A percentile compares a stretch with the other conserved stretches of the same genome.
Conservation (phyloP, 2,797 vertebrate species). For the Xiphophorus birchmanni region DNA sequence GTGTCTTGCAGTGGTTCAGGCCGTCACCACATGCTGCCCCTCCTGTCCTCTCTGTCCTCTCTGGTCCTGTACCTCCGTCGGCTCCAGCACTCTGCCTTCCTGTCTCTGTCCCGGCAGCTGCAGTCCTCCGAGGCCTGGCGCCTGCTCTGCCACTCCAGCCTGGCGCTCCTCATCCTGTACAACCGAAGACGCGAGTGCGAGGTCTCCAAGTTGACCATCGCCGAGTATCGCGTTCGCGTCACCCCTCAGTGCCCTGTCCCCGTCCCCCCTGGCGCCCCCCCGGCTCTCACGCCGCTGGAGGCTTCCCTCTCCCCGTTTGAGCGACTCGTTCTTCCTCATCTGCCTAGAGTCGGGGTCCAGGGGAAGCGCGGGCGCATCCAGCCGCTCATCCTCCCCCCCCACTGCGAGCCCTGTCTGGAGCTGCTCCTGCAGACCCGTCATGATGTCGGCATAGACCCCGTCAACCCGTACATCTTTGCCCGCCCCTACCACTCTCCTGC, state of each 20-base stretch:
- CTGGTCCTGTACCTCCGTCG: slow-evolving; percentile 83
- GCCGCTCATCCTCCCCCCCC: slow-evolving; percentile 84
- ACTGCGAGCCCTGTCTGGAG: slow-evolving; percentile 83
- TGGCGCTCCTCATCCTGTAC: slow-evolving; percentile 84
- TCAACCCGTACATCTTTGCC: slow-evolving; percentile 82
- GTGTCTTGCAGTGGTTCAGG: slow-evolving; percentile 60
- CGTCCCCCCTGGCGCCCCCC: slow-evolving; percentile 68
- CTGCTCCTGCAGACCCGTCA: slow-evolving; percentile 82
- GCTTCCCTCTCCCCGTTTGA: slow-evolving; percentile 85
- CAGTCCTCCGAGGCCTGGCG: slow-evolving; percentile 85
- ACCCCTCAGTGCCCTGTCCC: slow-evolving; percentile 76
- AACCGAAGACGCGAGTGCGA: slow-evolving; percentile 84
- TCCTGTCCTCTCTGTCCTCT: slow-evolving; percentile 83
- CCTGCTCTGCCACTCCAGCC: slow-evolving; percentile 84
- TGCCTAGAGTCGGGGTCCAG: slow-evolving; percentile 82
- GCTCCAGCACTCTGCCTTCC: slow-evolving; percentile 83
- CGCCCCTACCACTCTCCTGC: slow-evolving; percentile 84
- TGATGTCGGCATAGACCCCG: slow-evolving; percentile 81
- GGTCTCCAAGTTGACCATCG: slow-evolving; percentile 83
- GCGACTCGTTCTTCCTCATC: slow-evolving; percentile 82
- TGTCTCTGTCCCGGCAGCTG: slow-evolving; percentile 80
- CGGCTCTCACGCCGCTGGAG: slow-evolving; percentile 81
- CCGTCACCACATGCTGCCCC: slow-evolving; percentile 82
- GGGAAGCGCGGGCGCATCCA: slow-evolving; percentile 84
- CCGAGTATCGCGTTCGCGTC: slow-evolving; percentile 76